These are phyloP conservation scores for Malachius bipustulatus DNA, from an alignment of 2,888 invertebrate species.

Conservation along the genomic window DNA sequence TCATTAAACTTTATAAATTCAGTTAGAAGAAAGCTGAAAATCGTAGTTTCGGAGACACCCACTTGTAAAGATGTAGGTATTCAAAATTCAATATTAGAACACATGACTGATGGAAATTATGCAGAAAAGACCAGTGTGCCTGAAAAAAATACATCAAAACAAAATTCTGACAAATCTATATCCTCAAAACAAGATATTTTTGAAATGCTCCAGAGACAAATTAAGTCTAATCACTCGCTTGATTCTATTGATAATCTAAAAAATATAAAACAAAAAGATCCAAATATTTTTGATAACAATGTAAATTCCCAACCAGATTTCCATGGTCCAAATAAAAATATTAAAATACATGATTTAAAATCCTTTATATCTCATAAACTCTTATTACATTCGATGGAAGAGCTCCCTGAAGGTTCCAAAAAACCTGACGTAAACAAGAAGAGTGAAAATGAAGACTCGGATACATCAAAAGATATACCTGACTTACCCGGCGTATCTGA, in stretches of 20 bases:
- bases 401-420: constrained; percentile 15
- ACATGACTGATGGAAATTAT: constrained; percentile 4
- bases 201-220: too few relatives aligned
- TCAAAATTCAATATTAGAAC: constrained; percentile 20
- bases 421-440: constrained; percentile 10
- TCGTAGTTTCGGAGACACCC: constrained; percentile 23
- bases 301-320: too few relatives aligned
- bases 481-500: constrained; percentile 33
- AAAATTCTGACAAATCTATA: constrained; percentile 10
- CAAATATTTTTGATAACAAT: neutral
- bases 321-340: too few relatives aligned
- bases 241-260: too few relatives aligned
- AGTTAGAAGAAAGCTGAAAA: constrained; percentile 43
- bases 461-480: constrained; percentile 37
- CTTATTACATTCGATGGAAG: constrained; percentile 24
- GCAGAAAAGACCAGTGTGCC: neutral
- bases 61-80: constrained; percentile 23
- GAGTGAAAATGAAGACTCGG: constrained; percentile 21
- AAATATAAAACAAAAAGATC: too few relatives aligned
- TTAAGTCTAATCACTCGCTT: constrained; percentile 7
- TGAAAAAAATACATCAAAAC: constrained; percentile 12
- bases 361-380: constrained; percentile 27
- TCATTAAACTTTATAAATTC: constrained; percentile 51
- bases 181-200: too few relatives aligned
- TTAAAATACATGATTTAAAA: constrained; percentile 17